Evolutionary conservation across 2,888 invertebrate species (phyloP), one percentile per base, ranked within the genome.

Genomic region (Eubasilissa splendida): DNA sequence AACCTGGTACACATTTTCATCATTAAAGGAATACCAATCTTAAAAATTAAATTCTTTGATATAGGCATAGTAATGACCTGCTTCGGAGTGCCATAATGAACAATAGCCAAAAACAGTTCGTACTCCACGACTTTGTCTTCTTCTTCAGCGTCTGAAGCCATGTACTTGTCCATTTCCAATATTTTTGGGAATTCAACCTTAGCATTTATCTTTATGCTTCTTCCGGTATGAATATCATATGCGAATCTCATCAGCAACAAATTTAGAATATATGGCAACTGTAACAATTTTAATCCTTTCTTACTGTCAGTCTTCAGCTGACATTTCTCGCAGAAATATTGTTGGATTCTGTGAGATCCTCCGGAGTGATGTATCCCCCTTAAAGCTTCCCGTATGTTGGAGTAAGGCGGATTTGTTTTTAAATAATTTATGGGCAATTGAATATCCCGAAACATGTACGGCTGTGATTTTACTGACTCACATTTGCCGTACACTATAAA

Each of bases 61-160:
- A 86, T 96, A 97, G 1, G 96, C 97, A 87, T 96, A 97, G 87
- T 97, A 97, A 88, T 97, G 97, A 1, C 97, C 97, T 42, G 96
- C 96, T 22, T 95, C 94, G 0, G 96, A 87, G 95, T 96, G 11
- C 97, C 97, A 42, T 96, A 95, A 88, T 97, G 97, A 80, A 97
- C 95, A 96, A 97, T 96, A 84, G 97, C 96, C 14, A 96, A 96
- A 87, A 96, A 97, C 56, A 97, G 88, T 87, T 97, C 96, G 87
- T 97, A 97, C 42, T 42, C 42, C 68, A 93, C 88, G 87, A 94
- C n/a, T 22, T n/a, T 42, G 52, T 68, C 52, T 14, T 50, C 68
- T 33, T 42, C 52, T 0, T 42, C 42, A 42, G 42, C 42, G 7
- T 42, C 42, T 7, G 42, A 42, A 42, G 22, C 0, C 68, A 68